These are phyloP conservation scores for Ophioderma brevispina DNA, from an alignment of 35 echinoderm and acorn worm genomes.

Conservation along the genomic window DNA sequence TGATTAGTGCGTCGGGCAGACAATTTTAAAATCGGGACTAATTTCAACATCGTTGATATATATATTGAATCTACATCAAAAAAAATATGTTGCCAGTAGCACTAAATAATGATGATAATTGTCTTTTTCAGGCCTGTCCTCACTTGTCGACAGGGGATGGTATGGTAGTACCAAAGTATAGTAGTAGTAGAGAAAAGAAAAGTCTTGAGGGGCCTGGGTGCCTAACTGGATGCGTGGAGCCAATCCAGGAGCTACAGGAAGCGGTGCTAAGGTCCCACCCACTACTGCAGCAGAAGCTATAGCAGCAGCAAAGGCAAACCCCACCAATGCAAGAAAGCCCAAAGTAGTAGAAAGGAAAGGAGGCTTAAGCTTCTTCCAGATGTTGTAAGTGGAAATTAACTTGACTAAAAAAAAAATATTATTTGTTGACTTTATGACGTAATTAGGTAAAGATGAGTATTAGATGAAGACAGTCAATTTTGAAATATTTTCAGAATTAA, in stretches of 20 bases:
- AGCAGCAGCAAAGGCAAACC: conserved; percentile 30
- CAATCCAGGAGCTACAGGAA: not conserved
- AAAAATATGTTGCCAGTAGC: too few relatives aligned
- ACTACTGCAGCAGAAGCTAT: not conserved
- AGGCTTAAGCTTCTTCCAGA: conserved; percentile 87
- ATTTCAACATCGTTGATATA: too few relatives aligned
- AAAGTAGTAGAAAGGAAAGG: conserved; percentile 53
- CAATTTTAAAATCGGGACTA: too few relatives aligned
- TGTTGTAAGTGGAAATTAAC: conserved; percentile 65
- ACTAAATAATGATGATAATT: too few relatives aligned
- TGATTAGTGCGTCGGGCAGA: too few relatives aligned
- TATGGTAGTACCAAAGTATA: not conserved
- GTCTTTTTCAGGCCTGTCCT: conserved; percentile 2
- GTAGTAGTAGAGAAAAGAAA: conserved; percentile 28
- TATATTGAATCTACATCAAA: too few relatives aligned
- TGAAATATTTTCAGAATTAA: too few relatives aligned
- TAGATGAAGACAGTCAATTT: too few relatives aligned
- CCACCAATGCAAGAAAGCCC: conserved; percentile 60
- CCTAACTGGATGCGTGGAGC: conserved; percentile 39
- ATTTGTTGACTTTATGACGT: too few relatives aligned
- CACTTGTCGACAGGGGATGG: conserved; percentile 38
- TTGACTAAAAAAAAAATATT: too few relatives aligned
- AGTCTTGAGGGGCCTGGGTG: conserved; percentile 13
- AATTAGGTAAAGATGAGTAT: too few relatives aligned
- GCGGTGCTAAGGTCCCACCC: not conserved